These are phyloP conservation scores for Philonicus albiceps DNA, from an alignment of 2,888 invertebrate species.

Conservation along the genomic window DNA sequence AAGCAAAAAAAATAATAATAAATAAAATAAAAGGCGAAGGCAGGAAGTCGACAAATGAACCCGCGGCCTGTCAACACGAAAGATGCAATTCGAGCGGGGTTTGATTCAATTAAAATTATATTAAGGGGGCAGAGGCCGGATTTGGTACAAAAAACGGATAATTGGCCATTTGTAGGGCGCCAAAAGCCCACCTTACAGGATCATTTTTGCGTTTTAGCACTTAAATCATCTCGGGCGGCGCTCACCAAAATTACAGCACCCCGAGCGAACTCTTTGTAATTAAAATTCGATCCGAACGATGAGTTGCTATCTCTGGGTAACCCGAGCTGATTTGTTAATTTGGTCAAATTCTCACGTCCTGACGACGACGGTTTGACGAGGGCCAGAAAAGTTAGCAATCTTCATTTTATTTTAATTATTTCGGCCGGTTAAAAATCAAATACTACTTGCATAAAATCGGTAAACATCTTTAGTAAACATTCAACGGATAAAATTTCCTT, in stretches of 20 bases:
- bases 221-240: slow-evolving; percentile 5
- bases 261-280: not conserved
- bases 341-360: not conserved
- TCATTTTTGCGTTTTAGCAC: not conserved
- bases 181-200: not conserved
- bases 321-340: not conserved
- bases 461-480: no score
- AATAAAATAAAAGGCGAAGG: no score
- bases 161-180: not conserved
- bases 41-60: slow-evolving; percentile 22
- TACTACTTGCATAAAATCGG: no score
- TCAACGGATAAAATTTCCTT: no score
- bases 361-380: no score
- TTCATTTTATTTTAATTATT: no score
- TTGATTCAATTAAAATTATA: slow-evolving; percentile 34
- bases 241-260: not conserved
- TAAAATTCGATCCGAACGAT: slow-evolving; percentile 6
- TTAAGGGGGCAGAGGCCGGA: not conserved
- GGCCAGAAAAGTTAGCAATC: no score
- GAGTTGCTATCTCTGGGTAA: not conserved
- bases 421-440: no score
- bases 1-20: not conserved
- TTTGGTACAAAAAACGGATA: not conserved
- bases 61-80: slow-evolving; percentile 26
- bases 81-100: not conserved